phyloP scores from a whole-genome alignment of 2,797 vertebrate species.

The Choloepus didactylus region DNA sequence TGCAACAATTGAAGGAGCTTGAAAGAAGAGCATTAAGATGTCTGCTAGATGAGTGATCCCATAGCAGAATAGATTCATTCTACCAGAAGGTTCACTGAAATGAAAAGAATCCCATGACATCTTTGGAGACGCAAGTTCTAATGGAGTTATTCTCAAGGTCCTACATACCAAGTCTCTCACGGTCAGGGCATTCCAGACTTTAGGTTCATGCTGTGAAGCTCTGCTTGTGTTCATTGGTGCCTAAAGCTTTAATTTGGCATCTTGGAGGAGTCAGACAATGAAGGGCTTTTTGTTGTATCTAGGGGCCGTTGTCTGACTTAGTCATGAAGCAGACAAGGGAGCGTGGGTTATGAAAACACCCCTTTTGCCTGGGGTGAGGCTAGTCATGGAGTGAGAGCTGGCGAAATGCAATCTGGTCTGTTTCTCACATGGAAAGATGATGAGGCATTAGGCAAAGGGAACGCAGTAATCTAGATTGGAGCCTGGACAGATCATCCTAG shows the following conservation, averaged over 20 bases:
- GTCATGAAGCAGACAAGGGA: not conserved
- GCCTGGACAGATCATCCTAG: not conserved
- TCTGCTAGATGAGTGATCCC: not conserved
- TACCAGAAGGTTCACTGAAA: not conserved
- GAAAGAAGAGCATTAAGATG: not conserved
- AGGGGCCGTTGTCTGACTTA: not conserved
- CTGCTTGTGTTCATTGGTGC: not conserved
- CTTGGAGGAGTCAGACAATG: not conserved
- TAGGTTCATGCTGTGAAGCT: not conserved
- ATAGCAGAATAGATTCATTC: not conserved
- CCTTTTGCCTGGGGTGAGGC: not conserved
- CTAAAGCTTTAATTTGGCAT: not conserved
- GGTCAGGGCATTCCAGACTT: not conserved
- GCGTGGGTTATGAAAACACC: not conserved
- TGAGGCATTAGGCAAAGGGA: not conserved
- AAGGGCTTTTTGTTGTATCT: not conserved
- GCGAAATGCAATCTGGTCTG: not conserved
- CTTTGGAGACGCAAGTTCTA: not conserved
- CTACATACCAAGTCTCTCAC: not conserved
- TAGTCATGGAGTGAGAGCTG: not conserved
- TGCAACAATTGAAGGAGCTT: not conserved
- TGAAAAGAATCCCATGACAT: not conserved
- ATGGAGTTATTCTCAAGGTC: not conserved
- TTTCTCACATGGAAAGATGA: not conserved
- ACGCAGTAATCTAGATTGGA: not conserved